These are phyloP conservation scores for Amblyjoppa proteus DNA, from an alignment of 2,888 invertebrate genomes.

Conservation along the genomic window DNA sequence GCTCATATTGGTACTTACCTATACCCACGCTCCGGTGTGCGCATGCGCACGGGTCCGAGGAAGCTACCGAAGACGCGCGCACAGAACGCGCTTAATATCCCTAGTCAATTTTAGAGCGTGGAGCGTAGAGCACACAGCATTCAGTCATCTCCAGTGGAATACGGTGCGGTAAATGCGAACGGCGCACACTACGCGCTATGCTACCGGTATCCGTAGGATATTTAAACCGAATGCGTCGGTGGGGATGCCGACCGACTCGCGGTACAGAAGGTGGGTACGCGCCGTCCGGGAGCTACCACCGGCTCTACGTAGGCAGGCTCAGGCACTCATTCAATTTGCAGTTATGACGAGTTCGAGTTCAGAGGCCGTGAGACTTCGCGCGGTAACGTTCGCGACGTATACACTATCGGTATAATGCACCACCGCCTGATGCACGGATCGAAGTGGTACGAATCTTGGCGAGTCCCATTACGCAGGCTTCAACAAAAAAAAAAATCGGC, in stretches of 20 bases:
- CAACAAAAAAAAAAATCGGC: background rate
- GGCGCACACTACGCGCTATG: background rate
- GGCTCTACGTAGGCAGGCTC: constrained; percentile 77
- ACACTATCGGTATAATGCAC: background rate
- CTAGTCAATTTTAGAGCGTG: constrained; percentile 81
- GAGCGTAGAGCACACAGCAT: constrained; percentile 59
- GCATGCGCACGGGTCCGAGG: background rate
- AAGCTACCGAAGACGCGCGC: constrained; percentile 33
- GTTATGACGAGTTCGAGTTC: constrained; percentile 84
- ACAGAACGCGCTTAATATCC: constrained; percentile 78
- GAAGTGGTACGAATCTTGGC: background rate
- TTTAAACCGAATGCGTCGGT: constrained; percentile 63
- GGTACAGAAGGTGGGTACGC: constrained; percentile 4
- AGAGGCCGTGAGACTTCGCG: constrained; percentile 83
- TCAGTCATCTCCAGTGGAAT: constrained; percentile 54
- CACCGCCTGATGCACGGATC: background rate
- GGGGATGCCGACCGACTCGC: constrained; percentile 53
- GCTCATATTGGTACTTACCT: constrained; percentile 62
- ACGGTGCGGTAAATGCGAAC: constrained; percentile 21
- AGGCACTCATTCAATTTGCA: constrained; percentile 84
- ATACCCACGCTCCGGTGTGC: constrained; percentile 49
- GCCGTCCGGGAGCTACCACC: constrained; percentile 75
- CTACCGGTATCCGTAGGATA: constrained; percentile 45
- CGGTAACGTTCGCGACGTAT: constrained; percentile 61
- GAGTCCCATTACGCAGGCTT: background rate